phyloP scores from a whole-genome alignment of 1,140 invertebrate genomes.

The Coboldia fuscipes region DNA sequence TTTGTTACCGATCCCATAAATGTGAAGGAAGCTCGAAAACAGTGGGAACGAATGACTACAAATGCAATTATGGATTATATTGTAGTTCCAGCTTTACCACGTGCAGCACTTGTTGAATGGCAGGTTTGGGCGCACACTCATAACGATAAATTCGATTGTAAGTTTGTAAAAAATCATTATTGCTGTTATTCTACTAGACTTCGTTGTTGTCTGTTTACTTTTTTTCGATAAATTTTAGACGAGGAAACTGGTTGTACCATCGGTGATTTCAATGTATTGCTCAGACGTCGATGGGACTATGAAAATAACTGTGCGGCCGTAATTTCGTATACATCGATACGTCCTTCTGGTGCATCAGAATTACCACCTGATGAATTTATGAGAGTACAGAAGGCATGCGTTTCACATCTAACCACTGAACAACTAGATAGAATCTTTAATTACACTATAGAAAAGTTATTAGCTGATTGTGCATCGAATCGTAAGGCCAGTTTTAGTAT shows the following conservation, averaged over 20 bases:
- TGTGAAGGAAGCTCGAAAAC: constrained; percentile 45
- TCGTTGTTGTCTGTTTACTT: no score
- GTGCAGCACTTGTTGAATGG: constrained; percentile 71
- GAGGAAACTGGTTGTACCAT: constrained; percentile 71
- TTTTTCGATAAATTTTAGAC: constrained; percentile 29
- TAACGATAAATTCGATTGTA: constrained; percentile 71
- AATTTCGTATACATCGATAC: constrained; percentile 56
- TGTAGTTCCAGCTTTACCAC: constrained; percentile 57
- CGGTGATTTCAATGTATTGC: constrained; percentile 54
- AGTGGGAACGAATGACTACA: constrained; percentile 65
- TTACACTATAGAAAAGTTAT: constrained; percentile 49
- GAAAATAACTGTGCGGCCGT: constrained; percentile 69
- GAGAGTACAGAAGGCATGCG: constrained; percentile 27
- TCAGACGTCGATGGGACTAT: constrained; percentile 66
- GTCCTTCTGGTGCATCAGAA: constrained; percentile 33
- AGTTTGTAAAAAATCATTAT: constrained; percentile 15
- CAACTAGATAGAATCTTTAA: constrained; percentile 43
- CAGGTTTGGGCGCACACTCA: constrained; percentile 73
- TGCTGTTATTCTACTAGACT: not conserved
- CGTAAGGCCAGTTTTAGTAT: no score
- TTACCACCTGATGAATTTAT: constrained; percentile 33
- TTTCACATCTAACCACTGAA: constrained; percentile 31
- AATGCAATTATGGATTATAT: constrained; percentile 73
- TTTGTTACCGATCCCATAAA: constrained; percentile 49
- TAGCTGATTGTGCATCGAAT: constrained; percentile 8